Base-by-base conservation (phyloP, 2,797 vertebrate species). In the Ctenopoma kingsleyae region DNA sequence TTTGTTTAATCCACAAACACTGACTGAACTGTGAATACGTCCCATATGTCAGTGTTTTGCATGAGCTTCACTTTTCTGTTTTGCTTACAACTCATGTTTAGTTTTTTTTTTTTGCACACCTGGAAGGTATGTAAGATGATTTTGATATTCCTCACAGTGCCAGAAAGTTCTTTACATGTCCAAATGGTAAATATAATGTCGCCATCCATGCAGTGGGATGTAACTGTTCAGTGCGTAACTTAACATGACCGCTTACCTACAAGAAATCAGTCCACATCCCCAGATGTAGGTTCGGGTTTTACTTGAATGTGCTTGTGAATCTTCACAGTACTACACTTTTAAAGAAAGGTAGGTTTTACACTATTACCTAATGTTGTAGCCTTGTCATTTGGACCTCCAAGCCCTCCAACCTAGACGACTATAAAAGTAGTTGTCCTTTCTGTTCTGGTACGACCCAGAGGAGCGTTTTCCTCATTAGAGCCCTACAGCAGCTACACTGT, bases 161-260 rank as follows among this genome's bases (percentile, higher is more conserved):
- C 47, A 44, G 15, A 15, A 58, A 35, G 10, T 36, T 17, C 47
- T 66, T 36, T 47, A 61, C 32, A 12, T 64, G 59, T 50, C 17
- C 49, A 17, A 47, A 58, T n/a, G 57, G 0, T 50, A 48, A 43
- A 17, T 35, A 25, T 38, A 57, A 48, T 23, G 35, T 36, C 38
- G 4, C 30, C 43, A 23, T 46, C 50, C 40, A 58, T 19, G 7
- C 25, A 32, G 23, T 16, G 36, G 30, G 44, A 36, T 38, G 9
- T 0, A 12, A 56, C n/a, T 46, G 19, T 8, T 16, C 51, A 11
- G 8, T 40, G 54, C 15, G 12, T 30, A 15, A 41, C 15, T 23
- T 58, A 25, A 35, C 55, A 36, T n/a, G 11, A 11, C 25, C 15
- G 3, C 20, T 38, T 10, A 20, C 12, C 44, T 40, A 32, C 7